Percentiles rank a stretch among this genome's conserved stretches.
These are phyloP conservation scores for Thera britannica DNA, from an alignment of 2,888 invertebrate genomes.

Conservation along the genomic window DNA sequence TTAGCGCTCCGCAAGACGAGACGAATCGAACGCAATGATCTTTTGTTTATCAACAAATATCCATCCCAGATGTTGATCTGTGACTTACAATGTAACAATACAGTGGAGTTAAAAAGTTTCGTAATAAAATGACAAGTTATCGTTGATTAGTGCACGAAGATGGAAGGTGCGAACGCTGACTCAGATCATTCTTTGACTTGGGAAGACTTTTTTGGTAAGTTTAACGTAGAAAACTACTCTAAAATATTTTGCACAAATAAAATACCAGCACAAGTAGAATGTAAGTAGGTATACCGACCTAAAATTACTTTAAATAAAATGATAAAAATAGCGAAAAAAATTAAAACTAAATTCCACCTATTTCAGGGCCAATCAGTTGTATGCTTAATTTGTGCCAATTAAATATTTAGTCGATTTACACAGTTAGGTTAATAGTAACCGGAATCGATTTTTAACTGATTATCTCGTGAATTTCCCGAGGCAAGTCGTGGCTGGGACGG, in stretches of 20 bases:
- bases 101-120: constrained; percentile 46
- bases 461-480: constrained; percentile 60
- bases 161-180: constrained; percentile 84
- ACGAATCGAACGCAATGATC: constrained; percentile 61
- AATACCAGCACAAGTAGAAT: background rate
- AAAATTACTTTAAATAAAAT: background rate
- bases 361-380: too few species aligned
- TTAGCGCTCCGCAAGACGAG: constrained; percentile 47
- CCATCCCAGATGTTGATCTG: constrained; percentile 53
- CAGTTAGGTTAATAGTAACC: background rate
- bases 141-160: constrained; percentile 64
- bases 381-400: background rate
- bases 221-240: background rate
- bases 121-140: constrained; percentile 47
- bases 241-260: background rate
- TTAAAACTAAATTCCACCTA: background rate
- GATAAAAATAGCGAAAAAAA: background rate
- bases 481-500: constrained; percentile 58
- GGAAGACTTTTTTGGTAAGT: constrained; percentile 90
- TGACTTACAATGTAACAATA: constrained; percentile 51
- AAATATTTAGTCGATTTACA: constrained; percentile 10
- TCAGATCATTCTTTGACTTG: constrained; percentile 89
- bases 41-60: constrained; percentile 76
- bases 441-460: constrained; percentile 23
- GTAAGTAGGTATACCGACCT: background rate